These are phyloP conservation scores for Macrocentrus cingulum DNA, from an alignment of 1,140 invertebrate species.

Conservation along the genomic window DNA sequence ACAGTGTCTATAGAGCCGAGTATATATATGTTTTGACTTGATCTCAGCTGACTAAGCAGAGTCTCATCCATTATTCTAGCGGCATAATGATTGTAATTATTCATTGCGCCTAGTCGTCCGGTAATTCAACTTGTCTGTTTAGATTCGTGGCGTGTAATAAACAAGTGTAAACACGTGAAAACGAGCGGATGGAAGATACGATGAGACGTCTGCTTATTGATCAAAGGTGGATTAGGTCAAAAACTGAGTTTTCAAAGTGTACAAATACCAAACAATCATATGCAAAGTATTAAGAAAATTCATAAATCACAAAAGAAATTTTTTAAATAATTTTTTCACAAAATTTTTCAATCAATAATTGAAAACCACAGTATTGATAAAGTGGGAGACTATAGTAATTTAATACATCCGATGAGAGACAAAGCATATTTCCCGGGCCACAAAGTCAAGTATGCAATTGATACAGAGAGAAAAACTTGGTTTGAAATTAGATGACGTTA, in stretches of 20 bases:
- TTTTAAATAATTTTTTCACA: too few relatives aligned
- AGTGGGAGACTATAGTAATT: slow-evolving; percentile 16
- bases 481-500: slow-evolving; percentile 10
- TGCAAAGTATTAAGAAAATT: too few relatives aligned
- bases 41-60: background rate
- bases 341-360: too few relatives aligned
- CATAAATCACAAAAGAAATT: too few relatives aligned
- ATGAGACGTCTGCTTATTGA: too few relatives aligned
- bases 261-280: too few relatives aligned
- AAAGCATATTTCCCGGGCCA: slow-evolving; percentile 16
- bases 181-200: too few relatives aligned
- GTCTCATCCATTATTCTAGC: background rate
- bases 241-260: too few relatives aligned
- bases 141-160: background rate
- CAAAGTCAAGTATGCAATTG: slow-evolving; percentile 24
- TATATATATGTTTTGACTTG: background rate
- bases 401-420: slow-evolving; percentile 4
- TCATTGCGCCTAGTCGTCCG: background rate
- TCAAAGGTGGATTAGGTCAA: too few relatives aligned
- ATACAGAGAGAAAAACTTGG: slow-evolving; percentile 1
- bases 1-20: background rate
- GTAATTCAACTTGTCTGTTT: background rate
- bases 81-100: slow-evolving; percentile 1
- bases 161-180: background rate
- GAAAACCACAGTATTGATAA: too few relatives aligned